Evolutionary conservation across 2,113 vertebrate species (phyloP).

Genomic region (Actenoides hombroni): DNA sequence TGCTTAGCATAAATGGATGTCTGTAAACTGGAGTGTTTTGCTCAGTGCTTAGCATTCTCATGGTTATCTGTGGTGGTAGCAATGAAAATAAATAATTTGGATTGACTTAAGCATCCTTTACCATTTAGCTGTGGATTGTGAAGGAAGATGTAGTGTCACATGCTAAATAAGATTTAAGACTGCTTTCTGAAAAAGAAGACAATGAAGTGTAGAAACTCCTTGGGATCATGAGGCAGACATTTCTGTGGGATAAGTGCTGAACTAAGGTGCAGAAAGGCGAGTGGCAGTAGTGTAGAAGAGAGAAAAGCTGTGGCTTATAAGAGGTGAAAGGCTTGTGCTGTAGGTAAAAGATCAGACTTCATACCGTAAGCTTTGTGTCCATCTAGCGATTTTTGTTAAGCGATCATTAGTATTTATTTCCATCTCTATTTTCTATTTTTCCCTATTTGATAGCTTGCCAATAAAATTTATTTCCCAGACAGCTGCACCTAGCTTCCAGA

Average conservation of each 20-base stretch:
- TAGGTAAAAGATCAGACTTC: neutral
- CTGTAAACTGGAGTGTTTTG: neutral
- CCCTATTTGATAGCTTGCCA: conserved; percentile 19
- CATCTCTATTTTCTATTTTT: conserved; percentile 20
- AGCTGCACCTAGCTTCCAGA: conserved; percentile 40
- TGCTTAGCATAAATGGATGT: neutral
- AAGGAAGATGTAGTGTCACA: neutral
- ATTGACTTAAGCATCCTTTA: neutral
- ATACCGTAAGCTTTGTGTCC: neutral
- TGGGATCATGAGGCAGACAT: neutral
- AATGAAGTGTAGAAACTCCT: neutral
- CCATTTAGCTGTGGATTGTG: neutral
- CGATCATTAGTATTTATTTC: conserved; percentile 21
- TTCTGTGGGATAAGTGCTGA: neutral
- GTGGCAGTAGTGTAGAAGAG: neutral
- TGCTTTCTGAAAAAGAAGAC: neutral
- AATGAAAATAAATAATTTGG: neutral
- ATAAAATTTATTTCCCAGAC: conserved; percentile 15
- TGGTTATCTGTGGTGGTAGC: neutral
- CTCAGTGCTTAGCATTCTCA: neutral
- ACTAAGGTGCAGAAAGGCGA: neutral
- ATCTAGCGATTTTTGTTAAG: neutral
- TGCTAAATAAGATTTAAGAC: neutral
- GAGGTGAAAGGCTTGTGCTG: neutral
- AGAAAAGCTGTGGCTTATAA: neutral